These are phyloP conservation scores for Fregetta grallaria DNA, from an alignment of 2,113 vertebrate genomes.

Conservation along the genomic window DNA sequence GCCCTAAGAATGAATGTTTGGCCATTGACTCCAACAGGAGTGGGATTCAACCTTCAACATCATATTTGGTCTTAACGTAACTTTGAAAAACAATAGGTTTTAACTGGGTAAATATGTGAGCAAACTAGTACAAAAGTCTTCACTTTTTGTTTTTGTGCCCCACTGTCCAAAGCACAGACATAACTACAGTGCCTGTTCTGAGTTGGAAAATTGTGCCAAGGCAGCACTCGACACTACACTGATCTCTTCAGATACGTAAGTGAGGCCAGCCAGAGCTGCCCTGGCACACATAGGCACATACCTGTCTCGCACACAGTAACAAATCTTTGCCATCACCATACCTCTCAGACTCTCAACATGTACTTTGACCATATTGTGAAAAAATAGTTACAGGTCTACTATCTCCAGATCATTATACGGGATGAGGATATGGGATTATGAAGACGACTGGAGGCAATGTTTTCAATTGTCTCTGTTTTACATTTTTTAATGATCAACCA, in stretches of 20 bases:
- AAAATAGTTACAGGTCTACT: neutral
- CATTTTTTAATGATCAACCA: neutral
- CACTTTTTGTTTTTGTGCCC: neutral
- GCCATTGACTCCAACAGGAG: neutral
- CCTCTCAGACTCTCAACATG: neutral
- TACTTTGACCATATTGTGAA: neutral
- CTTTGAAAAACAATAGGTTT: neutral
- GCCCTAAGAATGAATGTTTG: neutral
- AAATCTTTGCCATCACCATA: neutral
- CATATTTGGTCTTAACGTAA: rapidly evolving
- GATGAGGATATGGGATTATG: neutral
- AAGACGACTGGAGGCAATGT: neutral
- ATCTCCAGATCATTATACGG: neutral
- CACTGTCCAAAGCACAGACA: neutral
- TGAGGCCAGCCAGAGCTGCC: neutral
- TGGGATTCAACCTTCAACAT: neutral
- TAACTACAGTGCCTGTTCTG: neutral
- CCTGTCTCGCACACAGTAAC: rapidly evolving
- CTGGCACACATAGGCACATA: neutral
- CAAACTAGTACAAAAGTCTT: neutral
- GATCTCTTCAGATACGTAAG: neutral
- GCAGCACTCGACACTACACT: neutral
- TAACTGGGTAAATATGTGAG: neutral
- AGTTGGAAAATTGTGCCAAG: neutral
- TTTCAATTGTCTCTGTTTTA: neutral